Evolutionary conservation across 2,113 vertebrate genomes (phyloP).

Genomic region (Anoura caudifer): DNA sequence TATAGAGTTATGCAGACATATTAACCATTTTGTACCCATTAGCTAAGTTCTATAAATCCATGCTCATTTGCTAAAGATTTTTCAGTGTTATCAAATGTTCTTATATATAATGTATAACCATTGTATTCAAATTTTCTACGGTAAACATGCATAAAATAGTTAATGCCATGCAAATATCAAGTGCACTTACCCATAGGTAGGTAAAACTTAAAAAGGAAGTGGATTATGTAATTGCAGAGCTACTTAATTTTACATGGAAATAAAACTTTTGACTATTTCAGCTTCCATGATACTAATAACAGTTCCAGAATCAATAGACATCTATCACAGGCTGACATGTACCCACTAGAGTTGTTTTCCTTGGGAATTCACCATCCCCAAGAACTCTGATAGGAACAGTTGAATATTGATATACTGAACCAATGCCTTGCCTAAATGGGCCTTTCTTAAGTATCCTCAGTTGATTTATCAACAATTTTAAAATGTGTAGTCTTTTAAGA

Average conservation of each 20-base stretch:
- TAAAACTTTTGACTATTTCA: constrained; percentile 48
- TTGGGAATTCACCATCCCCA: constrained; percentile 43
- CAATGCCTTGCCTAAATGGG: constrained; percentile 19
- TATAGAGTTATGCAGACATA: background rate
- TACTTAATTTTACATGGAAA: constrained; percentile 60
- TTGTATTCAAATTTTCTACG: background rate
- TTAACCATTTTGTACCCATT: background rate
- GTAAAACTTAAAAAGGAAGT: background rate
- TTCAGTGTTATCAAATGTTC: background rate
- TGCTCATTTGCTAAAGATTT: constrained; percentile 13
- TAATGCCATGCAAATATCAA: background rate
- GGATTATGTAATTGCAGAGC: constrained; percentile 31
- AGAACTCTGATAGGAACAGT: constrained; percentile 38
- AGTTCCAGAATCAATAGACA: constrained; percentile 58
- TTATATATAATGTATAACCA: background rate
- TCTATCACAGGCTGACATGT: background rate
- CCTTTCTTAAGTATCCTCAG: background rate
- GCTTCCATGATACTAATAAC: constrained; percentile 19
- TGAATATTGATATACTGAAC: background rate
- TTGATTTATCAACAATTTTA: constrained; percentile 45
- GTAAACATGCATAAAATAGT: constrained; percentile 20
- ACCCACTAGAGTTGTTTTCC: background rate
- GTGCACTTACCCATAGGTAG: background rate
- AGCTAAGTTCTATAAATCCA: background rate
- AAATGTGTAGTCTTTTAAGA: constrained; percentile 30